Percentiles rank a stretch among this genome's conserved stretches.
Evolutionary conservation across 2,888 invertebrate species (phyloP).

Genomic region (Acanthococcus lagerstroemiae): DNA sequence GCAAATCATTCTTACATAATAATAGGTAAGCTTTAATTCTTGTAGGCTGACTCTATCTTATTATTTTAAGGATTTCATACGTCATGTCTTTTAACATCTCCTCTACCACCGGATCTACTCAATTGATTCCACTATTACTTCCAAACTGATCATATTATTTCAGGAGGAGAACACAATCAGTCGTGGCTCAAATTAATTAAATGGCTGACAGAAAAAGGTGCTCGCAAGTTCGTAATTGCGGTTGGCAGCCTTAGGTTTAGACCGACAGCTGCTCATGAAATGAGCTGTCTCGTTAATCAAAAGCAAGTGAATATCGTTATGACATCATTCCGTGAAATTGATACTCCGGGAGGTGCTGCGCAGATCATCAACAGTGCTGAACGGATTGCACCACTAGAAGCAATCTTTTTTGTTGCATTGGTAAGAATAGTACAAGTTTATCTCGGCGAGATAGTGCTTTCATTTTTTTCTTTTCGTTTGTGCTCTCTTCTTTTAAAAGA

Average conservation of each 20-base stretch:
- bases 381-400: conserved; percentile 15
- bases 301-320: conserved; percentile 4
- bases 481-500: too few relatives aligned
- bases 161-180: conserved; percentile 1
- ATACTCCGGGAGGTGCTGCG: neutral
- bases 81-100: too few relatives aligned
- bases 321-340: neutral
- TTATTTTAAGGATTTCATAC: too few relatives aligned
- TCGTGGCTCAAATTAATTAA: conserved; percentile 29
- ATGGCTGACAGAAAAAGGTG: conserved; percentile 32
- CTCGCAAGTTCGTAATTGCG: conserved; percentile 23
- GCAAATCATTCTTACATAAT: conserved; percentile 2
- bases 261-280: conserved; percentile 11
- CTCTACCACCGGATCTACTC: too few relatives aligned
- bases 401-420: conserved; percentile 2
- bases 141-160: too few relatives aligned
- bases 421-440: neutral
- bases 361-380: neutral
- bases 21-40: conserved; percentile 11
- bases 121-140: too few relatives aligned
- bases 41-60: too few relatives aligned
- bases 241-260: conserved; percentile 2
- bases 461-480: too few relatives aligned
- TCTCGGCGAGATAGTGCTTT: too few relatives aligned
- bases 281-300: conserved; percentile 21